A percentile compares a stretch with the other conserved stretches of the same genome.
phyloP scores from a whole-genome alignment of 37 sponge, comb jelly and placozoan species.

The Chondrosia reniformis region DNA sequence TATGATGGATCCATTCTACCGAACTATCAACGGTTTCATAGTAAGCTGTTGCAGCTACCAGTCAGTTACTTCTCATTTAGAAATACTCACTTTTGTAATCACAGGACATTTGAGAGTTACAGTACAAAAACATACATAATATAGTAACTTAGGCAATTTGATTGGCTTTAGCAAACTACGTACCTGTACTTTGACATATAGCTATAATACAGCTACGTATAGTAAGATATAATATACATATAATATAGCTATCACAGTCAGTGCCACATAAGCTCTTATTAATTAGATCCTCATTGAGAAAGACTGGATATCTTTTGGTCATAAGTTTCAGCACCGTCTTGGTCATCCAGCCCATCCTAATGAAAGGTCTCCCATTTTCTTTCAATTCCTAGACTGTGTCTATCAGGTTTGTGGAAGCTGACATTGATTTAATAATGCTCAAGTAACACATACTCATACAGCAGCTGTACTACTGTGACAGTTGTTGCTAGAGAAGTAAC shows the following conservation, averaged over 20 bases:
- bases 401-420: constrained; percentile 57
- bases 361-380: constrained; percentile 95
- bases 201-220: too few species aligned
- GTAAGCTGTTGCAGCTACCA: too few species aligned
- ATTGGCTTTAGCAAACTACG: too few species aligned
- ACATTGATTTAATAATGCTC: neutral
- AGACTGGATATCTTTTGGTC: constrained; percentile 99
- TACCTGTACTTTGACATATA: too few species aligned
- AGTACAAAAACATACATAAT: too few species aligned
- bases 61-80: too few species aligned
- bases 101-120: too few species aligned
- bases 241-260: too few species aligned
- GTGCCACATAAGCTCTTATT: neutral
- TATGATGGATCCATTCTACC: constrained; percentile 89
- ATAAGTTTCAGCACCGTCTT: constrained; percentile 90
- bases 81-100: too few species aligned
- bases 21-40: constrained; percentile 86
- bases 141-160: too few species aligned
- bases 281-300: constrained; percentile 85
- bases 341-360: constrained; percentile 74
- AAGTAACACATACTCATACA: neutral
- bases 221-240: too few species aligned
- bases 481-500: neutral
- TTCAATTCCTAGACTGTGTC: constrained; percentile 96
- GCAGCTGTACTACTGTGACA: neutral